Evolutionary conservation across 1,140 invertebrate genomes (phyloP).

Genomic region (Tribolium madens): DNA sequence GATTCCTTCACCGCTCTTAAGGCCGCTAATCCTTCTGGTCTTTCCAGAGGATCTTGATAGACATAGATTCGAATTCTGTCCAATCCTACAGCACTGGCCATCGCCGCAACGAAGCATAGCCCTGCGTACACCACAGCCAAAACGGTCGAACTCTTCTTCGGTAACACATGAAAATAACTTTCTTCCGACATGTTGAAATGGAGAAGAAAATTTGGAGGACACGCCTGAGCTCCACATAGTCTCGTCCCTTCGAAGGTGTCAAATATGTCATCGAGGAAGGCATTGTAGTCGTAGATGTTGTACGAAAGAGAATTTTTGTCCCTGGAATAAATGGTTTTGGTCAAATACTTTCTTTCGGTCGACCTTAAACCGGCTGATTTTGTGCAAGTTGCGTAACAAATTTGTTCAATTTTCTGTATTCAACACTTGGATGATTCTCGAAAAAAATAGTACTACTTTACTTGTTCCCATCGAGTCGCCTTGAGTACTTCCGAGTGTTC

Average conservation of each 20-base stretch:
- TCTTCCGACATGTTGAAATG: conserved; percentile 35
- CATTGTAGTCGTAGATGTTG: conserved; percentile 54
- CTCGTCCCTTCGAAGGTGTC: conserved; percentile 67
- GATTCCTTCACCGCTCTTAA: conserved; percentile 65
- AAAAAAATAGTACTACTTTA: not conserved
- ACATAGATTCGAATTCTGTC: conserved; percentile 66
- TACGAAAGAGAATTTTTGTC: conserved; percentile 7
- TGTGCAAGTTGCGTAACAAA: not conserved
- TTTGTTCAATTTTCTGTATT: not conserved
- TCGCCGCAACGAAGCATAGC: conserved; percentile 68
- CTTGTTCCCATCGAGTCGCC: not conserved
- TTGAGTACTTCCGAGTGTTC: conserved; percentile 18
- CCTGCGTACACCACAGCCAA: conserved; percentile 70
- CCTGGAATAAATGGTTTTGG: not conserved
- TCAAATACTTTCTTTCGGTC: not conserved
- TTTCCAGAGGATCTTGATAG: conserved; percentile 65
- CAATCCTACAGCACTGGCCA: conserved; percentile 69
- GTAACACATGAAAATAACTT: conserved; percentile 58
- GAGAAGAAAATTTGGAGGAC: conserved; percentile 60
- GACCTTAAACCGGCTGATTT: conserved; percentile 5
- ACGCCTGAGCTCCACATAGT: conserved; percentile 70
- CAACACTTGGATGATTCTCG: conserved; percentile 25
- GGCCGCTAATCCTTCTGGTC: conserved; percentile 65
- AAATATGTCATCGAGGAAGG: conserved; percentile 65
- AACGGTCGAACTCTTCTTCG: conserved; percentile 66